Evolutionary conservation across 2,888 invertebrate genomes (phyloP), one percentile per base, ranked within the genome.

Genomic region (Pristionchus japonicus): DNA sequence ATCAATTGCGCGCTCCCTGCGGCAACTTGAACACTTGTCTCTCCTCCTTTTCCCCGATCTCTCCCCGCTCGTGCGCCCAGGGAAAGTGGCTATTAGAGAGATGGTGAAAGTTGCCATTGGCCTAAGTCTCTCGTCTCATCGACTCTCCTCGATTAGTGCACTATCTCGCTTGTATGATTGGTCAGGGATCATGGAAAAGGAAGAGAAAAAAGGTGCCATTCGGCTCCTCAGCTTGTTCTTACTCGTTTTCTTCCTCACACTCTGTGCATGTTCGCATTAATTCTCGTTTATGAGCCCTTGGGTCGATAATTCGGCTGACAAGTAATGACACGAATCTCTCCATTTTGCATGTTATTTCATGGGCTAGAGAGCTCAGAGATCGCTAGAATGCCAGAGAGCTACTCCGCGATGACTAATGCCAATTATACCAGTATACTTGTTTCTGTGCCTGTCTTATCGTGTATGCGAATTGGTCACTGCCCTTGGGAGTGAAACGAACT

Each of bases 221-320:
- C n/a, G 43, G 40, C 43, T 43, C 47, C 77, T 77, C 77, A 27
- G 23, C 77, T 37, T 27, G 23, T 77, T 77, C 77, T 47, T 77
- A 77, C 77, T 77, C 77, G 77, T 77, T 77, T 77, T 77, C 43
- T 40, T 67, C 31, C 40, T 74, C 74, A 43, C 74, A n/a, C n/a
- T 37, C 3, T 70, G 23, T 77, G 40, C 43, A 77, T 77, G 77
- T 77, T 77, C 77, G 43, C 77, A 43, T 77, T 77, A 47, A 77
- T 77, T 77, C 77, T 77, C 77, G 77, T 77, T 77, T 77, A 77
- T 77, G 43, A 77, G 77, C 77, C 37, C 37, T 67, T 31, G 57
- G 57, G n/a, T 57, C 57, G 57, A 57, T 57, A 57, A 57, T 57
- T 57, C 57, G 2, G n/a, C 57, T 9, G 57, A 13, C 52, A 20